phyloP scores from a whole-genome alignment of 2,797 vertebrate genomes.

The Lutra lutra region DNA sequence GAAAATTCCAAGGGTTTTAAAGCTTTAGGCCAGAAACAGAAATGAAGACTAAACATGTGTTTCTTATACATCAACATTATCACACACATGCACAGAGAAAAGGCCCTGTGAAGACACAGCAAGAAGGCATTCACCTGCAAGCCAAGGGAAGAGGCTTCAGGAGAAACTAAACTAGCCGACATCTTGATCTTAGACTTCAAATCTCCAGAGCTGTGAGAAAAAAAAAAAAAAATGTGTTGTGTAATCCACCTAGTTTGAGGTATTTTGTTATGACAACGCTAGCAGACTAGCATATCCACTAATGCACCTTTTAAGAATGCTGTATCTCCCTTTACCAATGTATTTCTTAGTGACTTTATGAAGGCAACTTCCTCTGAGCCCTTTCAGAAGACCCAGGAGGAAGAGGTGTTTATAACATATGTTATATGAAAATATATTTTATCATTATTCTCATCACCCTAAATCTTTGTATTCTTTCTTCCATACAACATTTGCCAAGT shows the following conservation, averaged over 20 bases:
- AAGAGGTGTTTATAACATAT: neutral
- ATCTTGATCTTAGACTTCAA: too few species aligned
- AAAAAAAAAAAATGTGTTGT: too few species aligned
- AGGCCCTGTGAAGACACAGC: too few species aligned
- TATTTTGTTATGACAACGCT: neutral
- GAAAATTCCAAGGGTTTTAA: neutral
- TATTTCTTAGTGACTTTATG: neutral
- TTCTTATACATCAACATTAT: too few species aligned
- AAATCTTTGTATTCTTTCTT: slow-evolving; percentile 18
- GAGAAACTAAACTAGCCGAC: too few species aligned
- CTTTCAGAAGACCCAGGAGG: neutral
- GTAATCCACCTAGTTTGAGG: neutral
- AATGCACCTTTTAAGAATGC: neutral
- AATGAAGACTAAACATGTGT: too few species aligned
- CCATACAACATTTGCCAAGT: neutral
- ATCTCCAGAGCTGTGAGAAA: too few species aligned
- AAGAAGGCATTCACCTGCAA: too few species aligned
- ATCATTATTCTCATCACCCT: neutral
- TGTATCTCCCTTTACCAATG: neutral
- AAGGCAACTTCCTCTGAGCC: neutral
- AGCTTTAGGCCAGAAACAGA: neutral
- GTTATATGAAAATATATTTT: neutral
- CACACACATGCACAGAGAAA: neutral
- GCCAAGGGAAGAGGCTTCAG: too few species aligned
- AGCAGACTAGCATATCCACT: neutral